Evolutionary conservation across 1,140 invertebrate species (phyloP), one percentile per base, ranked within the genome.

Genomic region (Acyrthosiphon pisum): DNA sequence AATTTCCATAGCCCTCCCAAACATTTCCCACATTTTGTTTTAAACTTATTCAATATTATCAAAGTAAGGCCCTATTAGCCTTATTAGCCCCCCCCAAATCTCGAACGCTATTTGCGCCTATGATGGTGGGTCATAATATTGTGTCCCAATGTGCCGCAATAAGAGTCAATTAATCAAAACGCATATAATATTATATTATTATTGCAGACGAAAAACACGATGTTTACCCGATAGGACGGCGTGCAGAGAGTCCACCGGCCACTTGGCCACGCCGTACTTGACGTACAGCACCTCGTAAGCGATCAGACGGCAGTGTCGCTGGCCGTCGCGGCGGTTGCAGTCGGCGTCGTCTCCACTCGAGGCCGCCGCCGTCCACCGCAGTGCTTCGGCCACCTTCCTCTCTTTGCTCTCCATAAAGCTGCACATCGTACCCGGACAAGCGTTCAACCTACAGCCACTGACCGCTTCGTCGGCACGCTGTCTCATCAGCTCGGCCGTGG

Each of bases 271-370:
- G 20, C 91, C 91, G 48, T 93, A 93, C n/a, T 53, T 84, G 46
- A 93, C 91, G 48, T 93, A 93, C 81, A 93, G 26, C 48, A 53
- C 48, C 48, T 93, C 91, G 81, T 86, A 93, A 18, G 53, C 48
- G 48, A 86, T 53, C 35, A 93, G 14, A 44, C 89, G 89, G 30
- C 89, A 44, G 37, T 35, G 37, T 14, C 37, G 53, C 50, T 26
- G 26, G 6, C 46, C 50, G 26, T 41, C 88, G 35, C 11, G 6
- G n/a, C 18, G 60, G 18, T 76, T 14, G 26, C n/a, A 8, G 14
- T 37, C n/a, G 30, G 8, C 87, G 18, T 8, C n/a, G 30, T 76
- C 60, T n/a, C n/a, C 60, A 30, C 60, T 35, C 60, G 30, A 76
- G 30, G 41, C 23, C 26, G 41, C 35, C 0, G 37, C 18, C 56